phyloP scores from a whole-genome alignment of 1,140 invertebrate genomes.

The Heliconius congener region DNA sequence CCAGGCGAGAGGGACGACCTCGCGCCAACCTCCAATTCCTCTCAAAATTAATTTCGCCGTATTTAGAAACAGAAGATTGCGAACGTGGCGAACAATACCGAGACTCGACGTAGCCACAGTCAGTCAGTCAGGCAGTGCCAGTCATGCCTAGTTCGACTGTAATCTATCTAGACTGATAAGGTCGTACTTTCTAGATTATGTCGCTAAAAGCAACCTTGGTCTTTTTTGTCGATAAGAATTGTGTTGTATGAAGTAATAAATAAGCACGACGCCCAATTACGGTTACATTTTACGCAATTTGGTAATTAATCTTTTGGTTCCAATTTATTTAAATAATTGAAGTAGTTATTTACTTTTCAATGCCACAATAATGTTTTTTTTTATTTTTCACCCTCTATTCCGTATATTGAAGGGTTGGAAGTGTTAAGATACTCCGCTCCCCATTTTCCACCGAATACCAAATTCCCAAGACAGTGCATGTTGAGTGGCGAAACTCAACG shows the following conservation, averaged over 20 bases:
- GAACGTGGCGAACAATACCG: slow-evolving; percentile 50
- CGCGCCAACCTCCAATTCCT: slow-evolving; percentile 51
- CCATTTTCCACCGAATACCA: too few species aligned
- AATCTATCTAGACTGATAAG: slow-evolving; percentile 50
- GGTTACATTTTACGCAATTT: slow-evolving; percentile 14
- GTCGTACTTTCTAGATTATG: slow-evolving; percentile 54
- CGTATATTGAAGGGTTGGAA: too few species aligned
- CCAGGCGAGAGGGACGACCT: slow-evolving; percentile 57
- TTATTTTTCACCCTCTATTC: too few species aligned
- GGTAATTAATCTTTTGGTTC: slow-evolving; percentile 5
- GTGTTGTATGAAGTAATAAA: slow-evolving; percentile 35
- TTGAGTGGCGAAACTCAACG: too few species aligned
- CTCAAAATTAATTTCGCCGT: slow-evolving; percentile 63
- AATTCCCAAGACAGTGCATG: too few species aligned
- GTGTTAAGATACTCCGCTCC: too few species aligned
- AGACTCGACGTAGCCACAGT: slow-evolving; percentile 47
- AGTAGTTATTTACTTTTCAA: background rate
- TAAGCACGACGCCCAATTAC: slow-evolving; percentile 22
- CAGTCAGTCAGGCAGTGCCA: slow-evolving; percentile 26
- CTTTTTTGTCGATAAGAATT: slow-evolving; percentile 34
- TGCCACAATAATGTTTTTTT: background rate
- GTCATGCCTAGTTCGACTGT: slow-evolving; percentile 37
- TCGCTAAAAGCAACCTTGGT: slow-evolving; percentile 47
- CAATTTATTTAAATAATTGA: slow-evolving; percentile 1
- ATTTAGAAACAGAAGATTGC: slow-evolving; percentile 60